Evolutionary conservation across 1,140 invertebrate genomes (phyloP).

Genomic region (Euura lappo): DNA sequence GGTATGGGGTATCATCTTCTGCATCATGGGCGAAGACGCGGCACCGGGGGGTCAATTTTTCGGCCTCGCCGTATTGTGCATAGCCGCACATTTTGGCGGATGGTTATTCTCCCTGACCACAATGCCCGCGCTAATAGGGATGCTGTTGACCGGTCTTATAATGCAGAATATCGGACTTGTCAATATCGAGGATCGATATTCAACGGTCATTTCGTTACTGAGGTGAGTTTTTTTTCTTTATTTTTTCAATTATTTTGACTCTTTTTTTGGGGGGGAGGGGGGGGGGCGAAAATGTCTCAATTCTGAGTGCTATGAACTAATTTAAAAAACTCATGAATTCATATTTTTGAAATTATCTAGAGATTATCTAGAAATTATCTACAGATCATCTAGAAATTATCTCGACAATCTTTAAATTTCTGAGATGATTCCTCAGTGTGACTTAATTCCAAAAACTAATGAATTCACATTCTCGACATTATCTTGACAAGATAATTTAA

Average conservation of each 20-base stretch:
- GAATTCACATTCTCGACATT: no score
- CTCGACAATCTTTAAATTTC: no score
- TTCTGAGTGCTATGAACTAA: no score
- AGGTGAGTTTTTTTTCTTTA: constrained; percentile 60
- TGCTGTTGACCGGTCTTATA: constrained; percentile 82
- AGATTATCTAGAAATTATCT: no score
- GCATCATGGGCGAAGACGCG: constrained; percentile 75
- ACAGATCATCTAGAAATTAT: no score
- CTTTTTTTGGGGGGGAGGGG: background rate
- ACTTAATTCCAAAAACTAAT: no score
- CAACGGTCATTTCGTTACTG: constrained; percentile 68
- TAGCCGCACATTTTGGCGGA: constrained; percentile 82
- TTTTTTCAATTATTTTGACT: no score
- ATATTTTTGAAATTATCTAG: no score
- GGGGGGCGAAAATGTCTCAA: background rate
- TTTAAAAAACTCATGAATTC: no score
- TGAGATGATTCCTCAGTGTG: no score
- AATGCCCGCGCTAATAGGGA: constrained; percentile 85
- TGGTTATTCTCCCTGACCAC: constrained; percentile 77
- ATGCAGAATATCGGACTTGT: constrained; percentile 81
- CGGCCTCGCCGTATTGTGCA: constrained; percentile 73
- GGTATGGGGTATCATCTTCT: constrained; percentile 77
- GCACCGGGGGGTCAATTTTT: constrained; percentile 82
- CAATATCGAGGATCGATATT: constrained; percentile 69
- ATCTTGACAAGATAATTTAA: no score